A percentile compares a stretch with the other conserved stretches of the same genome.
Conservation (phyloP, 2,888 invertebrate genomes). For the Dicyrtoma fusca region DNA sequence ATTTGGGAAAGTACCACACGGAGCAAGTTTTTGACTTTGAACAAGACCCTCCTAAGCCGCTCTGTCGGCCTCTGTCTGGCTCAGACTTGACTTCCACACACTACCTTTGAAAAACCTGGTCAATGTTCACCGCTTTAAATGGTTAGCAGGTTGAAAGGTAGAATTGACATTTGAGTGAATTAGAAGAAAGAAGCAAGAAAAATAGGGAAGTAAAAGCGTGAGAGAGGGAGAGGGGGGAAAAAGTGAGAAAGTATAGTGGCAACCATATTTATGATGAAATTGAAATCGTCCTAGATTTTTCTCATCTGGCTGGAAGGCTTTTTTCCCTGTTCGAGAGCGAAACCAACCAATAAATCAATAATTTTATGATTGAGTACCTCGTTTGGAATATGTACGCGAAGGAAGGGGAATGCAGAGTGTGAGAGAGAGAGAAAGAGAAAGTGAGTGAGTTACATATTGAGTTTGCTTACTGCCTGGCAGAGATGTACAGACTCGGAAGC, state of each 20-base stretch:
- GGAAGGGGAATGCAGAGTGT: background rate
- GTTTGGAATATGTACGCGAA: slow-evolving; percentile 7
- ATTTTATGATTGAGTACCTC: slow-evolving; percentile 35
- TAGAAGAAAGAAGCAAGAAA: background rate
- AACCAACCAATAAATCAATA: slow-evolving; percentile 35
- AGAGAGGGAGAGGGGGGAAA: background rate
- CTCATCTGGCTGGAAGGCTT: slow-evolving; percentile 33
- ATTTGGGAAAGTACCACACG: too few species aligned
- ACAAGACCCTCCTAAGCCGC: too few species aligned
- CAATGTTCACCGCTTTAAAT: too few species aligned
- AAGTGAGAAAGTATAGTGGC: background rate
- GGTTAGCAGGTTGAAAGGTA: too few species aligned
- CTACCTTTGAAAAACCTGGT: too few species aligned
- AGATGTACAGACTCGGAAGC: background rate
- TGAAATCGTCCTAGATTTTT: slow-evolving; percentile 37
- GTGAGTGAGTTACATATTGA: too few species aligned
- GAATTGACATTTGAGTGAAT: too few species aligned
- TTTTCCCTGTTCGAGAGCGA: slow-evolving; percentile 16
- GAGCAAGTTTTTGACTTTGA: too few species aligned
- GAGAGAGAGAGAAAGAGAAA: background rate
- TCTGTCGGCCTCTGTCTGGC: too few species aligned
- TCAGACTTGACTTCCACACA: too few species aligned
- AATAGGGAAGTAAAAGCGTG: background rate
- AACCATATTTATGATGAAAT: slow-evolving; percentile 29
- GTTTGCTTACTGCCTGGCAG: background rate